Evolutionary conservation across 2,888 invertebrate genomes (phyloP), one percentile per base, ranked within the genome.

Genomic region (Lithophane socia): DNA sequence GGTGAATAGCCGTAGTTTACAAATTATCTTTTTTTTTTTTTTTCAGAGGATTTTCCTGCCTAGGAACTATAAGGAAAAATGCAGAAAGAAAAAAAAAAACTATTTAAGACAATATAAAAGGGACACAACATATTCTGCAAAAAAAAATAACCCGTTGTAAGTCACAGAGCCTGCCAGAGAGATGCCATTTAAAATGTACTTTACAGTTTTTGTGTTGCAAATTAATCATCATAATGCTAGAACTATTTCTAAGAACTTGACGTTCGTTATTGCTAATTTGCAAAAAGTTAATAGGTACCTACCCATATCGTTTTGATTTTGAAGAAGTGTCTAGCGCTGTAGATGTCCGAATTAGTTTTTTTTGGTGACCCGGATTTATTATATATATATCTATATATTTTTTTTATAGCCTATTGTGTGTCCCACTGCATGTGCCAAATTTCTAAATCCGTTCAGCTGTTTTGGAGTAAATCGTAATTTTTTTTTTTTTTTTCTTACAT

Each of bases 301-400:
- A 69, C 13, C n/a, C 37, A 21, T 80, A 67, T 29, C 29, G 60
- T 67, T 84, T 79, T 65, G 29, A 68, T 54, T 72, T 60, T 12
- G 54, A 63, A 60, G 42, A 71, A 42, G 54, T 66, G 66, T 72
- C 63, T 68, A 49, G 18, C 12, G 7, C 16, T 42, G n/a, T n/a
- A 65, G 56, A 63, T 10, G 63, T 12, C 13, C 29, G n/a, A 79
- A 73, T 80, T 47, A 63, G 61, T 52, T 69, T 78, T 73, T 29
- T 71, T 69, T 4, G 1, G 1, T 56, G 49, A 70, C 16, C 70
- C 18, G 65, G 49, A 70, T 79, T 37, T 37, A 37, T 66, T 29
- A 29, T 13, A n/a, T 60, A n/a, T n/a, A n/a, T n/a, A n/a, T n/a
- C n/a, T n/a, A n/a, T n/a, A n/a, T n/a, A n/a, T n/a, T n/a, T n/a